Conservation (phyloP, 2,888 invertebrate species). For the Dicyrtomina minuta region DNA sequence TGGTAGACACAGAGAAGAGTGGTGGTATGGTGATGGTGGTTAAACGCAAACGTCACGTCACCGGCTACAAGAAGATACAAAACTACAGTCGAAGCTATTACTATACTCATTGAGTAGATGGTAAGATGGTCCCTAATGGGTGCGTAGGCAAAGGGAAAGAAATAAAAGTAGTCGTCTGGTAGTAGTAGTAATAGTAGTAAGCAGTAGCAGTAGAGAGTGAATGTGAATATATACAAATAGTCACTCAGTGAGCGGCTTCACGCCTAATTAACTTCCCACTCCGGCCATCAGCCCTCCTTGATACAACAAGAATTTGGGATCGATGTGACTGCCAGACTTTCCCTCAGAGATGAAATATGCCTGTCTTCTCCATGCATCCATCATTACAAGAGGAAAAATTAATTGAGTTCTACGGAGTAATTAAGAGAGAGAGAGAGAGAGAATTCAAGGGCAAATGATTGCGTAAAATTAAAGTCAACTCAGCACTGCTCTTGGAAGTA, state of each 20-base stretch:
- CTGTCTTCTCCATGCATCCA: constrained; percentile 45
- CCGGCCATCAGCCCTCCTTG: constrained; percentile 8
- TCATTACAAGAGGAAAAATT: constrained; percentile 35
- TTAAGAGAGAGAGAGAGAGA: constrained; percentile 16
- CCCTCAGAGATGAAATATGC: constrained; percentile 40
- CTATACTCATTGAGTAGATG: too few relatives aligned
- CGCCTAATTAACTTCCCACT: constrained; percentile 50
- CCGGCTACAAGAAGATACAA: too few relatives aligned
- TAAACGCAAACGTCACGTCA: too few relatives aligned
- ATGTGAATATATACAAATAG: not conserved
- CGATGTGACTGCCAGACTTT: constrained; percentile 48
- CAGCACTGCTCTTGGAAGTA: too few relatives aligned
- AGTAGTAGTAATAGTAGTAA: constrained; percentile 15
- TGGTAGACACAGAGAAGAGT: too few relatives aligned
- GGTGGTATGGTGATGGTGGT: too few relatives aligned
- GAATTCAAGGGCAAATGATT: too few relatives aligned
- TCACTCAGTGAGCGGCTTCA: constrained; percentile 39
- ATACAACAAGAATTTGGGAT: constrained; percentile 41
- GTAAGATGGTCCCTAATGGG: constrained; percentile 15
- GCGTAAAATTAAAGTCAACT: too few relatives aligned
- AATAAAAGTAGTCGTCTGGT: constrained; percentile 8
- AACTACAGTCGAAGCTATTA: too few relatives aligned
- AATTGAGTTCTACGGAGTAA: constrained; percentile 25
- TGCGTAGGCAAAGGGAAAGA: not conserved
- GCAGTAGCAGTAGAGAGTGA: not conserved